Evolutionary conservation across 2,797 vertebrate genomes (phyloP).

Genomic region (Microctenopoma steveboyesi): DNA sequence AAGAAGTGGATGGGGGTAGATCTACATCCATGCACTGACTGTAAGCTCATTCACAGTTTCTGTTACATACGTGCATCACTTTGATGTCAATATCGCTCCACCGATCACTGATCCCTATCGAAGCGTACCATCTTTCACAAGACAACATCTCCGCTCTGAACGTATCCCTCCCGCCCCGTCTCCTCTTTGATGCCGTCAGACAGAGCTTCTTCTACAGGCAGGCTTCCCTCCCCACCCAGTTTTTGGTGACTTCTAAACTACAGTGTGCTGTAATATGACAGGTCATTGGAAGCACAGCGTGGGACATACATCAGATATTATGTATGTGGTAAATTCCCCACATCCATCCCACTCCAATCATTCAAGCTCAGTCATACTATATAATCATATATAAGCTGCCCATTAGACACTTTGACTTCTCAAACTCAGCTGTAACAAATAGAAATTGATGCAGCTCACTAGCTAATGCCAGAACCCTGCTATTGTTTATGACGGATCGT

Average conservation of each 20-base stretch:
- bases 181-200: slow-evolving; percentile 45
- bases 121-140: slow-evolving; percentile 21
- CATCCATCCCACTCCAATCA: background rate
- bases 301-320: background rate
- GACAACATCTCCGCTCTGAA: slow-evolving; percentile 60
- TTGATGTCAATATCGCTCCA: slow-evolving; percentile 41
- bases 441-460: background rate
- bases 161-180: slow-evolving; percentile 39
- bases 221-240: slow-evolving; percentile 18
- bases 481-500: background rate
- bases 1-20: slow-evolving; percentile 3
- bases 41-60: slow-evolving; percentile 24
- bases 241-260: slow-evolving; percentile 40
- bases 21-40: slow-evolving; percentile 26
- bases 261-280: slow-evolving; percentile 26
- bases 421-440: background rate
- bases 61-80: slow-evolving; percentile 26
- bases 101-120: slow-evolving; percentile 47
- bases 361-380: background rate
- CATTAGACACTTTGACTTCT: background rate
- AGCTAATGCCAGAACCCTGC: background rate
- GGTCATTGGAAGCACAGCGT: slow-evolving; percentile 21
- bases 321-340: no score
- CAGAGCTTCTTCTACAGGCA: slow-evolving; percentile 13
- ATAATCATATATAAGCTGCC: background rate